These are phyloP conservation scores for Archips crataeganus DNA, from an alignment of 2,888 invertebrate species.

Conservation along the genomic window DNA sequence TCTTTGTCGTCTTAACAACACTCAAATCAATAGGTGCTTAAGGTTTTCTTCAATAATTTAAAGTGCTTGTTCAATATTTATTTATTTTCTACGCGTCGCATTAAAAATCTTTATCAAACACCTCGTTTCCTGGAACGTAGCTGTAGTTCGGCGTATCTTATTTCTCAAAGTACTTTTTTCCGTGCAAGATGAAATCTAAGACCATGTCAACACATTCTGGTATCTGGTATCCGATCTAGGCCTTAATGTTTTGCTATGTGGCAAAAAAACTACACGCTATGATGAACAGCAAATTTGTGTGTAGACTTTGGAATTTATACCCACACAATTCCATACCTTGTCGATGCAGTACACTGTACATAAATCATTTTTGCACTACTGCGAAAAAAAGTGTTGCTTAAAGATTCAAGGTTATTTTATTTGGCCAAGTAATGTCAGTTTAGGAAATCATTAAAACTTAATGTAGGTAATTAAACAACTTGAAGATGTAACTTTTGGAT, in stretches of 20 bases:
- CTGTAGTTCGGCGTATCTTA: conserved; percentile 19
- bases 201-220: conserved; percentile 35
- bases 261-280: conserved; percentile 26
- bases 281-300: conserved; percentile 15
- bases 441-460: too few relatives aligned
- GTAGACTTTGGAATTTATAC: background rate
- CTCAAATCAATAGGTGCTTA: too few relatives aligned
- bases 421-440: too few relatives aligned
- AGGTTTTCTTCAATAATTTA: background rate
- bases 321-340: too few relatives aligned
- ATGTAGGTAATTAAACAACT: too few relatives aligned
- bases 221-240: conserved; percentile 31
- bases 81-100: background rate
- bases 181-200: conserved; percentile 29
- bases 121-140: conserved; percentile 27
- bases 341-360: too few relatives aligned
- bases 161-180: conserved; percentile 38
- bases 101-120: conserved; percentile 14
- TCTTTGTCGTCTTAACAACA: too few relatives aligned
- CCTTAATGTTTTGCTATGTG: conserved; percentile 23
- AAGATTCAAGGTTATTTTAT: too few relatives aligned
- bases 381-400: too few relatives aligned
- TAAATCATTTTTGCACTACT: too few relatives aligned
- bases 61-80: background rate
- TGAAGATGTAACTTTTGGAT: too few relatives aligned